A percentile compares a stretch with the other conserved stretches of the same genome.
Evolutionary conservation across 2,113 vertebrate species (phyloP).

Genomic region (Riparia riparia): DNA sequence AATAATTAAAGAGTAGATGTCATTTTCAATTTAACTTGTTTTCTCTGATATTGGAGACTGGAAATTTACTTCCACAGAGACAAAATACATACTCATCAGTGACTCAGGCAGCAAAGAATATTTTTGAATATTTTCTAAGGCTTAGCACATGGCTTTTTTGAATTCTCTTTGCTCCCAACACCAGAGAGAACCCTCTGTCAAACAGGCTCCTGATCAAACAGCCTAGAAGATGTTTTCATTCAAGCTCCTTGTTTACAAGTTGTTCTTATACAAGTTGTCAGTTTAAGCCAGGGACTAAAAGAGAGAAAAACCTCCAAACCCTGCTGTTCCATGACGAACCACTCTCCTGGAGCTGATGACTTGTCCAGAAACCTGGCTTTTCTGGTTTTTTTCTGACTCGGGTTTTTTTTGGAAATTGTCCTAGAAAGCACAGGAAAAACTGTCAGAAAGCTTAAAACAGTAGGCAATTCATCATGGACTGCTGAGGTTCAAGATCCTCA

Average conservation of each 20-base stretch:
- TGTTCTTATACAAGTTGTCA: background rate
- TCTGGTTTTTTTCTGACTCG: background rate
- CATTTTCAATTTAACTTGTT: slow-evolving; percentile 31
- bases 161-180: background rate
- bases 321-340: background rate
- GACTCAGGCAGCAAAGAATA: background rate
- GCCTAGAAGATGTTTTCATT: background rate
- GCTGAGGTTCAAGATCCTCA: background rate
- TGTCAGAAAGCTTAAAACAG: background rate
- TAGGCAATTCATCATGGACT: background rate
- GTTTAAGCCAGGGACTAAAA: background rate
- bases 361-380: background rate
- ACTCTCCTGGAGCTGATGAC: background rate
- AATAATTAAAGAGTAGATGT: slow-evolving; percentile 40
- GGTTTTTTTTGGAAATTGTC: background rate
- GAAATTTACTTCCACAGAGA: background rate
- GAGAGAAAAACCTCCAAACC: background rate
- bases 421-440: background rate
- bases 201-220: background rate
- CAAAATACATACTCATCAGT: background rate
- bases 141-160: background rate
- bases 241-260: background rate
- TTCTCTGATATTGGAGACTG: background rate
- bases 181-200: background rate
- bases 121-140: background rate